Percentiles rank a stretch among this genome's conserved stretches.
These are phyloP conservation scores for Echiichthys vipera DNA, from an alignment of 2,797 vertebrate genomes.

Conservation along the genomic window DNA sequence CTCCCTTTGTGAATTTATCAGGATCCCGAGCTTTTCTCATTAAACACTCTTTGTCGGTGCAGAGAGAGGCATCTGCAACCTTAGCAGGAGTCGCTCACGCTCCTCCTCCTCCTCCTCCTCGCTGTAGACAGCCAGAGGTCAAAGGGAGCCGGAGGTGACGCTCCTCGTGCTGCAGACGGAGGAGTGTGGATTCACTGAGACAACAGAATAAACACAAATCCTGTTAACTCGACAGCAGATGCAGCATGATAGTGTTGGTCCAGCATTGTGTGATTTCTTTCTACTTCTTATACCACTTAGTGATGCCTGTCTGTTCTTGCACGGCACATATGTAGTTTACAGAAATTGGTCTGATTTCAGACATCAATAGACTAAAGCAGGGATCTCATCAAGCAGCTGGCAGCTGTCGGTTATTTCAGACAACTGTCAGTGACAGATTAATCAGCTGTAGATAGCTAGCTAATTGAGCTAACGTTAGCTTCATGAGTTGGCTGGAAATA, in stretches of 20 bases:
- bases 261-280: not conserved
- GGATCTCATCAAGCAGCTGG: not conserved
- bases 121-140: slow-evolving; percentile 61
- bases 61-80: slow-evolving; percentile 67
- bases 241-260: not conserved
- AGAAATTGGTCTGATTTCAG: not conserved
- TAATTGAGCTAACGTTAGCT: not conserved
- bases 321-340: not conserved
- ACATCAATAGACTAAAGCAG: not conserved
- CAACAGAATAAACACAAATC: not conserved
- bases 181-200: slow-evolving; percentile 8
- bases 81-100: slow-evolving; percentile 56
- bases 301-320: not conserved
- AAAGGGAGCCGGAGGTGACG: slow-evolving; percentile 49
- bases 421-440: not conserved
- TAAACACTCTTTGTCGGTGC: slow-evolving; percentile 60
- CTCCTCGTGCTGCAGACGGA: slow-evolving; percentile 6
- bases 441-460: not conserved
- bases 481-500: not conserved
- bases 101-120: slow-evolving; percentile 37
- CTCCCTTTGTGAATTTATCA: slow-evolving; percentile 50
- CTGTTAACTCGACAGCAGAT: not conserved
- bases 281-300: not conserved
- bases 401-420: not conserved
- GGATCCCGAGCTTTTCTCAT: slow-evolving; percentile 64